Evolutionary conservation across 2,888 invertebrate genomes (phyloP), one percentile per base, ranked within the genome.

Genomic region (Athripsodes cinereus): DNA sequence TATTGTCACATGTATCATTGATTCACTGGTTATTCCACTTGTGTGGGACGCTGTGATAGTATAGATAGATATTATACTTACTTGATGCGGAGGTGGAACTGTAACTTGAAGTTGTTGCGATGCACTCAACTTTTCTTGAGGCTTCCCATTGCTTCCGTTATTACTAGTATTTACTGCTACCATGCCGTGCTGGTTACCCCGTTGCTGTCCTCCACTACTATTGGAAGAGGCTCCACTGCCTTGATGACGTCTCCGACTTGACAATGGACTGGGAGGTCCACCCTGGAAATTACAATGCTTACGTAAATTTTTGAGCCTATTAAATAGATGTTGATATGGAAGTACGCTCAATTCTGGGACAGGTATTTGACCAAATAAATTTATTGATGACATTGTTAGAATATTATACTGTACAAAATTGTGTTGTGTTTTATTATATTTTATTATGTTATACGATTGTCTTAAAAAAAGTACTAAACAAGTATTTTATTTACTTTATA

Each of bases 41-140:
- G n/a, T n/a, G n/a, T n/a, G 26, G 26, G 26, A 26, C 5, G 26
- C 26, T 26, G 26, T 6, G 26, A 10, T 6, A 26, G 44, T 6
- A 44, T 2, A 44, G 13, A 10, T 2, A 49, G 21, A 20, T 46
- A n/a, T 5, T n/a, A n/a, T n/a, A 6, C 26, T 19, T 19, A 57
- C 60, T 52, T 54, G 54, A 71, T 77, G 78, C 16, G 78, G 77
- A 67, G 78, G 78, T 11, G 75, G 75, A 1, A 72, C 74, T 35
- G 78, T 62, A 22, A 60, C 74, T 34, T 78, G 78, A 6, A 79
- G 70, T 58, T 79, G 78, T 62, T 79, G 79, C 0, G 78, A 78
- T 6, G 78, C 78, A 1, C 78, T 76, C 5, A 78, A 72, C 57
- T 78, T 78, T 67, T 79, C 62, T 11, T 58, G 53, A 21, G 55